Conservation (phyloP, 1,140 invertebrate species). For the Eriocheir sinensis region DNA sequence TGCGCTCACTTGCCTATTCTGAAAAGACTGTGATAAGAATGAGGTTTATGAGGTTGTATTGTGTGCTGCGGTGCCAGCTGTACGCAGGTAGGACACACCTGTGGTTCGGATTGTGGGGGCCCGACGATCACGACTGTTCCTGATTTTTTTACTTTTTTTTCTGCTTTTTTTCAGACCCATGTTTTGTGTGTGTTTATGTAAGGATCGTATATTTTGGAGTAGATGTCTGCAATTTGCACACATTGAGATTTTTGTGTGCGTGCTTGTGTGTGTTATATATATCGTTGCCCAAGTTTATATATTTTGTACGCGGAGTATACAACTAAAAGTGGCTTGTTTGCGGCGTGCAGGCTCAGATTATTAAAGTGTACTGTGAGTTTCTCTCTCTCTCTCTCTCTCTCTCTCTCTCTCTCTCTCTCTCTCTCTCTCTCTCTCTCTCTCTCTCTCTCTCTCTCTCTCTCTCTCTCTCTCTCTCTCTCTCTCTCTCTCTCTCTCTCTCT, state of each 20-base stretch:
- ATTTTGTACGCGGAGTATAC: neutral
- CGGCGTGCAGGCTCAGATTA: neutral
- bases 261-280: no score
- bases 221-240: neutral
- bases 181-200: neutral
- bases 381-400: neutral
- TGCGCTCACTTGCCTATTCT: constrained; percentile 62
- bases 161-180: neutral
- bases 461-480: constrained; percentile 64
- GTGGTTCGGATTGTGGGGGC: neutral
- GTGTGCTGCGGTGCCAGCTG: neutral
- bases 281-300: no score
- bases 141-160: neutral
- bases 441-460: constrained; percentile 62
- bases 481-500: constrained; percentile 13
- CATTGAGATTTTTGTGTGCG: neutral
- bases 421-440: constrained; percentile 54
- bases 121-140: neutral
- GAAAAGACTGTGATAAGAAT: constrained; percentile 47
- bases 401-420: constrained; percentile 48
- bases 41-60: constrained; percentile 23
- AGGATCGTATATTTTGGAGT: neutral
- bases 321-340: neutral
- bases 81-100: neutral
- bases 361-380: neutral